Evolutionary conservation across 2,797 vertebrate species (phyloP).

Genomic region (Eutrigla gurnardus): DNA sequence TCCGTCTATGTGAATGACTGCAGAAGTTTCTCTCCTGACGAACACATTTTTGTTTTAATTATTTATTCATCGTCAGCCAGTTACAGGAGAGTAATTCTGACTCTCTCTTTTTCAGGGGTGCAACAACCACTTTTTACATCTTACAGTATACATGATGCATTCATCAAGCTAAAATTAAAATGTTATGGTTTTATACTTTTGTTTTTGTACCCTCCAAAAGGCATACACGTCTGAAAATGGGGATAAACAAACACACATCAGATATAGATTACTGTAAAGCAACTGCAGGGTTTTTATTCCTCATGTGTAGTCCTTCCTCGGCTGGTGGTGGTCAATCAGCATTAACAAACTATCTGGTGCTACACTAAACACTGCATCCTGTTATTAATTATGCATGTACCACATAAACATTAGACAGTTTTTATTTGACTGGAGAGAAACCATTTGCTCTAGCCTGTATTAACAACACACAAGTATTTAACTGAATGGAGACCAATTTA

Average conservation of each 20-base stretch:
- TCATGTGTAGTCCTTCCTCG: background rate
- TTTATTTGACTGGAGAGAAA: background rate
- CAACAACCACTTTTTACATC: background rate
- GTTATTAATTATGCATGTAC: background rate
- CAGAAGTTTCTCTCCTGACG: too few relatives aligned
- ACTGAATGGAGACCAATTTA: background rate
- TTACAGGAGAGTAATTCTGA: slow-evolving; percentile 3
- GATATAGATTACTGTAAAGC: background rate
- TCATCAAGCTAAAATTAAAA: background rate
- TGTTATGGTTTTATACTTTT: background rate
- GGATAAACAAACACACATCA: background rate
- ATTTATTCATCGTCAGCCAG: slow-evolving; percentile 2
- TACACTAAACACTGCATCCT: background rate
- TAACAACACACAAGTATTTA: background rate
- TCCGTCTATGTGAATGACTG: too few relatives aligned
- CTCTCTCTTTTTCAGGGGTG: background rate
- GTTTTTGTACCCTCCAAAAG: background rate
- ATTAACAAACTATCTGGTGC: background rate
- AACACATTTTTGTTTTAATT: background rate
- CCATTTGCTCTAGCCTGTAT: background rate
- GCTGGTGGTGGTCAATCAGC: background rate
- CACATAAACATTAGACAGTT: background rate
- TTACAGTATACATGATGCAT: background rate
- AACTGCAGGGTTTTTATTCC: background rate
- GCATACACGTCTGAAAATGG: background rate